Evolutionary conservation across 1,140 invertebrate species (phyloP).

Genomic region (Diachasmimorpha longicaudata): DNA sequence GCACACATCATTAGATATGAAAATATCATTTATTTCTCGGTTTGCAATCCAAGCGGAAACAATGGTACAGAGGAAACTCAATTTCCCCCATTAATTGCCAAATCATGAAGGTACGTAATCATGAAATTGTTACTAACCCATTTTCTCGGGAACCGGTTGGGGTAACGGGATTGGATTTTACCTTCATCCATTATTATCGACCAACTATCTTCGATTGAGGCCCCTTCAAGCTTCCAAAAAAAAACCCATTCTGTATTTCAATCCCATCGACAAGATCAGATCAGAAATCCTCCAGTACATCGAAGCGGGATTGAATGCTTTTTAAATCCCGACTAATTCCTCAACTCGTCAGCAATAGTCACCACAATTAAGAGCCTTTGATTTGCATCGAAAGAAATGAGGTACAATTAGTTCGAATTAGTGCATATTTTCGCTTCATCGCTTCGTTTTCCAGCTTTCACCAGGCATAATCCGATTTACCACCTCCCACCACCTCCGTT

Average conservation of each 20-base stretch:
- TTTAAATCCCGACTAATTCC: too few relatives aligned
- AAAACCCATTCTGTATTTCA: too few relatives aligned
- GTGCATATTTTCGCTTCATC: slow-evolving; percentile 13
- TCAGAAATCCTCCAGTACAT: too few relatives aligned
- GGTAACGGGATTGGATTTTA: neutral
- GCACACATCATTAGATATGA: neutral
- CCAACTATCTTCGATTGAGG: too few relatives aligned
- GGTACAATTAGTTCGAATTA: slow-evolving; percentile 18
- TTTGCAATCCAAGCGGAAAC: neutral
- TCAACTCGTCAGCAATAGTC: neutral
- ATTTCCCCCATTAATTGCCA: neutral
- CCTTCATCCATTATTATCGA: neutral
- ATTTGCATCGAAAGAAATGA: neutral
- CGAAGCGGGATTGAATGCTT: too few relatives aligned
- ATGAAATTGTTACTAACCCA: neutral
- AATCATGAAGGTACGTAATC: neutral
- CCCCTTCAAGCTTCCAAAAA: too few relatives aligned
- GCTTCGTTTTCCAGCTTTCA: slow-evolving; percentile 5
- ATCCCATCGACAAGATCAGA: too few relatives aligned
- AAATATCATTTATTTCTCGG: neutral
- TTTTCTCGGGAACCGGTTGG: neutral
- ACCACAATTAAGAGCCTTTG: neutral
- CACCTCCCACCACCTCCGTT: neutral
- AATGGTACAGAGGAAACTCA: neutral
- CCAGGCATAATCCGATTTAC: slow-evolving; percentile 22